Percentiles rank a stretch among this genome's conserved stretches.
Evolutionary conservation across 1,140 invertebrate species (phyloP).

Genomic region (Drosophila dunni): DNA sequence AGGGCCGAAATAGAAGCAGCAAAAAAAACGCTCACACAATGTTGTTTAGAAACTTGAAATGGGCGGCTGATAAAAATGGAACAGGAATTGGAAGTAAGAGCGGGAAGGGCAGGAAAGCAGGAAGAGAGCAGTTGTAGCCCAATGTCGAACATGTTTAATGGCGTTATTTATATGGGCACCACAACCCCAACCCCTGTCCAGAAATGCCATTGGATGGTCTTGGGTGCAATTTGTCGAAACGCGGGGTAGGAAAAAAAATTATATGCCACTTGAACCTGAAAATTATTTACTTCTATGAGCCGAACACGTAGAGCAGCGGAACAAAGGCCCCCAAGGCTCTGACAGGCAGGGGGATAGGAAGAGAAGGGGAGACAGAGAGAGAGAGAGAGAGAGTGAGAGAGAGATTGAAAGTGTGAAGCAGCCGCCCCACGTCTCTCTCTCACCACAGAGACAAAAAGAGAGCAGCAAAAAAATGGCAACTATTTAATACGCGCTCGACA

Average conservation of each 20-base stretch:
- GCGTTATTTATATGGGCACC: constrained; percentile 75
- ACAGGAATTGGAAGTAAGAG: constrained; percentile 1
- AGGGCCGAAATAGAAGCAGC: neutral
- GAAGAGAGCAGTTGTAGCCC: constrained; percentile 35
- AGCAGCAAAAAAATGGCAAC: constrained; percentile 67
- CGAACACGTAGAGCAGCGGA: constrained; percentile 35
- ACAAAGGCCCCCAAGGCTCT: constrained; percentile 33
- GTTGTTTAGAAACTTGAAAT: constrained; percentile 76
- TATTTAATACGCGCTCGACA: constrained; percentile 77
- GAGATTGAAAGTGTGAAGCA: no score
- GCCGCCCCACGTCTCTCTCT: no score
- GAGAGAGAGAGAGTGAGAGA: neutral
- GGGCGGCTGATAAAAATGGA: constrained; percentile 73
- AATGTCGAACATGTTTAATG: constrained; percentile 78
- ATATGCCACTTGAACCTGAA: constrained; percentile 80
- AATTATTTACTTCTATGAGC: constrained; percentile 75
- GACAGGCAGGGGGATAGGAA: neutral
- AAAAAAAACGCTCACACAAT: constrained; percentile 14
- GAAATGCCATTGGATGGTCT: constrained; percentile 2
- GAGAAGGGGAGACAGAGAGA: neutral
- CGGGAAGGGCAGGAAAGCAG: constrained; percentile 1
- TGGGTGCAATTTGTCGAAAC: constrained; percentile 68
- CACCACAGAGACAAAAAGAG: neutral
- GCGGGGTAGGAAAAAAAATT: constrained; percentile 50
- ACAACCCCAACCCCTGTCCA: neutral